Evolutionary conservation across 2,888 invertebrate genomes (phyloP).

Genomic region (Stenotaenia linearis): DNA sequence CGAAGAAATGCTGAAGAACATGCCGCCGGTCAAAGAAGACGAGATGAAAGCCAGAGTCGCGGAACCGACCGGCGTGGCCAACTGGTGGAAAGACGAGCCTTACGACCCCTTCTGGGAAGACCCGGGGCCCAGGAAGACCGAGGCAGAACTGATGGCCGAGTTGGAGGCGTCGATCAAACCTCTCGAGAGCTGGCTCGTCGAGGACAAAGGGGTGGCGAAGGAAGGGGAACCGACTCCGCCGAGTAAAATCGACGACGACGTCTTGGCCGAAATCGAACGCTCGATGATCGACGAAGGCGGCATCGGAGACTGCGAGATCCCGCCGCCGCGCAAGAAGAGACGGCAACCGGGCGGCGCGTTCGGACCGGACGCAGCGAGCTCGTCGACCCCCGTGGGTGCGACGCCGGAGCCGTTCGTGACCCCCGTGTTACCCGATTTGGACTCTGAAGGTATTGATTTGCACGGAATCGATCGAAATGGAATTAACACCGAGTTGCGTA

Average conservation of each 20-base stretch:
- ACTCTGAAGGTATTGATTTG: background rate
- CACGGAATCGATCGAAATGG: background rate
- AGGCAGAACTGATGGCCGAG: background rate
- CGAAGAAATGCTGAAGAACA: background rate
- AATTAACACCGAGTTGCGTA: background rate
- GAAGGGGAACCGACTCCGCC: background rate
- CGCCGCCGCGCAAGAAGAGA: slow-evolving; percentile 17
- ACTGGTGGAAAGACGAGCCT: background rate
- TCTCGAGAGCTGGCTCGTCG: background rate
- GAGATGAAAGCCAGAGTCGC: background rate
- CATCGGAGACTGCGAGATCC: background rate
- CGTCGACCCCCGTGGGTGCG: background rate
- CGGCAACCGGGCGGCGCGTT: background rate
- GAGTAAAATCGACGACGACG: background rate
- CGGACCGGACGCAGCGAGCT: no score
- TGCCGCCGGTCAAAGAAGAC: background rate
- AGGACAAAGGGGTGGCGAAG: background rate
- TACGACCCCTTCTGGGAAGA: background rate
- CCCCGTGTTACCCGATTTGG: background rate
- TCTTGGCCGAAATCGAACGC: background rate
- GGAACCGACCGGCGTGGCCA: background rate
- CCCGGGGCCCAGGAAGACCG: background rate
- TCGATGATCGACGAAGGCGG: background rate
- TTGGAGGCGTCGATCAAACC: background rate
- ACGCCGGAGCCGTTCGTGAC: background rate